phyloP scores from a whole-genome alignment of 2,888 invertebrate genomes.

The Adelognathus sp. region DNA sequence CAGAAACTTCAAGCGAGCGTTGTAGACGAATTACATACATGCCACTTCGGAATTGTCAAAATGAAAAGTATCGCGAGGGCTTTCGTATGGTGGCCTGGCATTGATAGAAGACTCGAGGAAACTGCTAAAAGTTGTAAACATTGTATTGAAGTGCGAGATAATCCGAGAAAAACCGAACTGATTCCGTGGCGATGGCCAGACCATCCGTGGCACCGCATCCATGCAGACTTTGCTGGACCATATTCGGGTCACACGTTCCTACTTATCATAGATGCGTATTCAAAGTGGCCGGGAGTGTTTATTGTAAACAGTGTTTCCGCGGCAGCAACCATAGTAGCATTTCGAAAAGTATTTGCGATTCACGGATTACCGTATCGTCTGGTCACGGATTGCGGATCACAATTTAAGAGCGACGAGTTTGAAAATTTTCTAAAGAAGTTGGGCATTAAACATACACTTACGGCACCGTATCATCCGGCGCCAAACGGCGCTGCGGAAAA shows the following conservation, averaged over 20 bases:
- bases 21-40: slow-evolving; percentile 46
- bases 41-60: slow-evolving; percentile 40
- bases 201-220: slow-evolving; percentile 63
- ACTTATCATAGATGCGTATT: slow-evolving; percentile 62
- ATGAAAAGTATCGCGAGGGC: slow-evolving; percentile 53
- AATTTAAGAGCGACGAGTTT: slow-evolving; percentile 24
- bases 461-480: slow-evolving; percentile 14
- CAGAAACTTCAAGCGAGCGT: not conserved
- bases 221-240: slow-evolving; percentile 54
- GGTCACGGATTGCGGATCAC: slow-evolving; percentile 40
- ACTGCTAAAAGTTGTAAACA: slow-evolving; percentile 24
- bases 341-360: slow-evolving; percentile 25
- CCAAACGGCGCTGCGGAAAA: slow-evolving; percentile 54
- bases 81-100: slow-evolving; percentile 58
- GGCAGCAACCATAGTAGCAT: not conserved
- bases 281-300: slow-evolving; percentile 42
- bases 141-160: not conserved
- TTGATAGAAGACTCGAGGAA: slow-evolving; percentile 54
- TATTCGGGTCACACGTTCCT: slow-evolving; percentile 54
- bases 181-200: slow-evolving; percentile 59
- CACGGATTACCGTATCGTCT: slow-evolving; percentile 26
- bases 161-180: not conserved
- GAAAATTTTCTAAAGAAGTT: slow-evolving; percentile 25
- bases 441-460: slow-evolving; percentile 40
- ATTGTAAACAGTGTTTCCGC: not conserved